These are phyloP conservation scores for Achroia grisella DNA, from an alignment of 1,140 invertebrate species.

Conservation along the genomic window DNA sequence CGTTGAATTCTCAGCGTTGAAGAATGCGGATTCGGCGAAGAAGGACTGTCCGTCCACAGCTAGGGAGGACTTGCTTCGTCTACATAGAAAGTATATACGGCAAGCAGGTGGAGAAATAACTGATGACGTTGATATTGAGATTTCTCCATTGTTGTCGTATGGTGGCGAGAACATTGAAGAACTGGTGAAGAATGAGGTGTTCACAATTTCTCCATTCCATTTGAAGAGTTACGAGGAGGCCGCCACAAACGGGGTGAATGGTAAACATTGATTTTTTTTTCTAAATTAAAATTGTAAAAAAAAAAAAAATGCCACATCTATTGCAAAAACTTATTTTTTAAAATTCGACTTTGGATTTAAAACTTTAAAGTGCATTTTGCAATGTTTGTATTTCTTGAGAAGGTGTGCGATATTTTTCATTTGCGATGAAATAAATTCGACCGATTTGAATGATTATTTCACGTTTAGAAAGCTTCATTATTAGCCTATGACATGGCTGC, in stretches of 20 bases:
- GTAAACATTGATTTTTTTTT: slow-evolving; percentile 28
- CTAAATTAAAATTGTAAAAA: too few relatives aligned
- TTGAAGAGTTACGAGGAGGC: slow-evolving; percentile 59
- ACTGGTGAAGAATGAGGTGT: slow-evolving; percentile 79
- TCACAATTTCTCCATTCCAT: slow-evolving; percentile 78
- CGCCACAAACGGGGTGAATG: slow-evolving; percentile 43
- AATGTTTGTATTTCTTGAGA: too few relatives aligned
- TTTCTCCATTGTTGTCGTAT: slow-evolving; percentile 94
- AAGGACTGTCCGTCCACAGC: slow-evolving; percentile 95
- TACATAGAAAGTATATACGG: slow-evolving; percentile 90
- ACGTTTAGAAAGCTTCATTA: too few relatives aligned
- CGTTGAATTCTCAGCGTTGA: slow-evolving; percentile 97
- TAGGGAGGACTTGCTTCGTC: slow-evolving; percentile 82
- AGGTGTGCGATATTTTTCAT: too few relatives aligned
- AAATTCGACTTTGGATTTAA: too few relatives aligned
- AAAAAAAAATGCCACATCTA: too few relatives aligned
- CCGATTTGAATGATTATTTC: too few relatives aligned
- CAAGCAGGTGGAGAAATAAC: slow-evolving; percentile 87
- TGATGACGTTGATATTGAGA: slow-evolving; percentile 86
- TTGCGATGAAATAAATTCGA: too few relatives aligned
- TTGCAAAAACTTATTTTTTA: too few relatives aligned
- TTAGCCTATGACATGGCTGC: too few relatives aligned
- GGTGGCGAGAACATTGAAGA: slow-evolving; percentile 87
- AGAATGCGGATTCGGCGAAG: slow-evolving; percentile 90
- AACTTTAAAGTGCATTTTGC: too few relatives aligned